Base-by-base conservation (phyloP, 1,140 invertebrate genomes). In the Gonatopus flavifemur region DNA sequence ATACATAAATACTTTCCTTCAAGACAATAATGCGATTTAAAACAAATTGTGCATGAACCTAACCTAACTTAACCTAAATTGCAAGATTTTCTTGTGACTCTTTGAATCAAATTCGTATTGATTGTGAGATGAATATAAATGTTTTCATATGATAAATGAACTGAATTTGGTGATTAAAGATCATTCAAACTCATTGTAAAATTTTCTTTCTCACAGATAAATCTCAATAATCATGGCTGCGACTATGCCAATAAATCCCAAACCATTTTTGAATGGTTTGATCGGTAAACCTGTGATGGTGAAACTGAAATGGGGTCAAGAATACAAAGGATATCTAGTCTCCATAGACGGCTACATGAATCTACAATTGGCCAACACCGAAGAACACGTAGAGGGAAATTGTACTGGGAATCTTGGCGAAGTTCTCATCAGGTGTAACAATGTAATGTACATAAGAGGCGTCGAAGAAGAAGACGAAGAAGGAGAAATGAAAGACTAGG, bases 271-370 rank as follows among this genome's bases (percentile, higher is more conserved):
- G 19, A 99, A 99, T 82, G 90, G 90, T 68, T 82, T 99, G 12
- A 98, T 95, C 2, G 98, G 98, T 19, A 99, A 99, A 81, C 86
- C 93, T 31, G 94, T 99, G 10, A 87, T 98, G 68, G 93, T 98
- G 1, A 99, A 99, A 82, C 81, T 99, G 33, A 99, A 99, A 76
- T 99, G 98, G 98, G 97, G 98, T 22, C 96, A 98, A 76, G 97
- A 99, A 79, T 99, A 99, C 75, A 98, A 97, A 84, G 97, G 98
- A 7, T 91, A 94, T 58, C 77, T 99, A 18, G 95, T 99, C 0
- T 98, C 96, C 3, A 93, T 97, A 9, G 98, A 99, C 82, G 92
- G 92, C 6, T 99, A 99, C 71, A 99, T 99, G 98, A 99, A 99
- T 77, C 77, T 99, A 55, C 96, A 98, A 79, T 76, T 99, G 45